Evolutionary conservation across 2,797 vertebrate genomes (phyloP).

Genomic region (Poeciliopsis infans): DNA sequence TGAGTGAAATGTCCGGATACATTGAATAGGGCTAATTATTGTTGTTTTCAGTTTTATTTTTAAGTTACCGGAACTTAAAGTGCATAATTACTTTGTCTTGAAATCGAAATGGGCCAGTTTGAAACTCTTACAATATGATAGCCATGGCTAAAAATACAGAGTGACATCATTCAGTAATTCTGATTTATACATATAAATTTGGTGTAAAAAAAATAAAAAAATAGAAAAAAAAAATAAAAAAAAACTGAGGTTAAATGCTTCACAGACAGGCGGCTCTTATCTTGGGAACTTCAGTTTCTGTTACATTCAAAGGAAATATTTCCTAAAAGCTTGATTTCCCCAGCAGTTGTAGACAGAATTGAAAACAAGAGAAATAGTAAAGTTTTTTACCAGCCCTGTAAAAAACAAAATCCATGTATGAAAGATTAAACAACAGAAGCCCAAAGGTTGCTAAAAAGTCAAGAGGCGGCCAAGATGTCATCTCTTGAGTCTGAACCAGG

Average conservation of each 20-base stretch:
- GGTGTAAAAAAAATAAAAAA: background rate
- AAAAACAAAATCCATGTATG: background rate
- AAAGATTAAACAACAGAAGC: background rate
- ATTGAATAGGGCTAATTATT: background rate
- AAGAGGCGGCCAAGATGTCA: background rate
- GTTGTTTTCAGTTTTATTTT: background rate
- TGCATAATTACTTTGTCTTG: background rate
- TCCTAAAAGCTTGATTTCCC: background rate
- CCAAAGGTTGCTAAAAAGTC: background rate
- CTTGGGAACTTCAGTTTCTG: background rate
- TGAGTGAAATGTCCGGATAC: background rate
- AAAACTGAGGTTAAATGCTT: background rate
- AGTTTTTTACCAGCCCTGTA: background rate
- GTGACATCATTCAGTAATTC: background rate
- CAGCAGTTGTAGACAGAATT: background rate
- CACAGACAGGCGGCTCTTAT: background rate
- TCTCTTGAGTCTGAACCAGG: background rate
- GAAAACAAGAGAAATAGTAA: background rate
- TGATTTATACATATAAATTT: background rate
- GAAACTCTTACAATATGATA: background rate
- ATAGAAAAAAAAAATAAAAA: background rate
- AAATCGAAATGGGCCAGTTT: background rate
- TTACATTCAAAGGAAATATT: background rate
- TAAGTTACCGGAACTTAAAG: background rate
- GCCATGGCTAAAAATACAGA: background rate